These are phyloP conservation scores for Xestoiulus laeticollis DNA, from an alignment of 2,888 invertebrate species.

Conservation along the genomic window DNA sequence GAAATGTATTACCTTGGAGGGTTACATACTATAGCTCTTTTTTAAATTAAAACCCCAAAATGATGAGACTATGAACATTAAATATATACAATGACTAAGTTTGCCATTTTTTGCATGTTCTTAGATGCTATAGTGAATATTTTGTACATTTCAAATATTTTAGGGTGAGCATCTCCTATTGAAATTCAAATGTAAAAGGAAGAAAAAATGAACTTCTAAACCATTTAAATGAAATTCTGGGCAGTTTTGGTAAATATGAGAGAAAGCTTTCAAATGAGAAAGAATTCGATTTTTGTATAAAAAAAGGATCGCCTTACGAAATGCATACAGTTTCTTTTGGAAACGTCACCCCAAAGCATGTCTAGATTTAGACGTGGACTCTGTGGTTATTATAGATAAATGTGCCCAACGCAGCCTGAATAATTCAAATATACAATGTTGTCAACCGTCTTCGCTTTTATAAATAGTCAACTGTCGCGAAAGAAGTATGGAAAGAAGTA, in stretches of 20 bases:
- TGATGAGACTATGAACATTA: background rate
- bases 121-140: too few relatives aligned
- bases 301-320: background rate
- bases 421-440: background rate
- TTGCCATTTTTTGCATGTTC: too few relatives aligned
- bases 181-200: background rate
- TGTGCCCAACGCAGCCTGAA: slow-evolving; percentile 4
- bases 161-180: background rate
- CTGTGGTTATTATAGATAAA: slow-evolving; percentile 1
- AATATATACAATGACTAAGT: too few relatives aligned
- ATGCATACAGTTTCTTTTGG: background rate
- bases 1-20: background rate
- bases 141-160: too few relatives aligned
- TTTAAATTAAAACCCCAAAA: background rate
- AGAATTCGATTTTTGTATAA: background rate
- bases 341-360: background rate
- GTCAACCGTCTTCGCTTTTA: background rate
- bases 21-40: background rate
- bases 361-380: background rate
- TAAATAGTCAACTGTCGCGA: background rate
- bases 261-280: background rate
- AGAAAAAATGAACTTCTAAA: background rate
- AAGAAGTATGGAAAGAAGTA: background rate
- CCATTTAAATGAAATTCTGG: background rate
- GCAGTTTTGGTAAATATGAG: background rate